A percentile compares a stretch with the other conserved stretches of the same genome.
These are phyloP conservation scores for Pelobates cultripes DNA, from an alignment of 2,797 vertebrate species.

Conservation along the genomic window DNA sequence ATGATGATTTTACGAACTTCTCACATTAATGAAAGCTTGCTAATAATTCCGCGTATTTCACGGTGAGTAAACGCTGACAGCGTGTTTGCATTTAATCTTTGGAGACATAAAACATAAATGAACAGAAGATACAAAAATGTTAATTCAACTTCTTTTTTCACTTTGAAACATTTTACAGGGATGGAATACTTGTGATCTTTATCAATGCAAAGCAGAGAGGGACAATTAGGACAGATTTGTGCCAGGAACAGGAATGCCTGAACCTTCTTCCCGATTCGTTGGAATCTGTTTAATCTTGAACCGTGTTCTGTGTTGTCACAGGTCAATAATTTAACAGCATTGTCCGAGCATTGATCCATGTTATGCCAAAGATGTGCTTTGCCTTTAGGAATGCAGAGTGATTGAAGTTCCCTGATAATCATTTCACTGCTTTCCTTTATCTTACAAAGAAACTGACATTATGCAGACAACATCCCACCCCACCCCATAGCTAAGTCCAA, in stretches of 20 bases:
- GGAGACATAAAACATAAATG: conserved; percentile 31
- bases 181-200: conserved; percentile 5
- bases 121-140: conserved; percentile 14
- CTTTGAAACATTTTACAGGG: conserved; percentile 9
- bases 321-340: background rate
- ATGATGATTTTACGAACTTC: conserved; percentile 57
- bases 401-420: background rate
- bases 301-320: conserved; percentile 6
- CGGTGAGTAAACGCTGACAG: conserved; percentile 10
- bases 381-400: background rate
- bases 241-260: conserved; percentile 10
- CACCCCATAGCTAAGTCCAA: too few species aligned
- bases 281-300: conserved; percentile 46
- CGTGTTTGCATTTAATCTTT: conserved; percentile 42
- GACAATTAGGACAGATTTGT: conserved; percentile 41
- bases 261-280: conserved; percentile 6
- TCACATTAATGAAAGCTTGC: conserved; percentile 59
- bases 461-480: background rate
- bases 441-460: conserved; percentile 3
- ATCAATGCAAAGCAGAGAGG: conserved; percentile 11
- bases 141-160: conserved; percentile 30
- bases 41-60: conserved; percentile 20
- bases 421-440: background rate
- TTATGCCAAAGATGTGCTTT: background rate
- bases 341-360: conserved; percentile 28